Evolutionary conservation across 2,113 vertebrate genomes (phyloP).

Genomic region (Pygoscelis antarcticus): DNA sequence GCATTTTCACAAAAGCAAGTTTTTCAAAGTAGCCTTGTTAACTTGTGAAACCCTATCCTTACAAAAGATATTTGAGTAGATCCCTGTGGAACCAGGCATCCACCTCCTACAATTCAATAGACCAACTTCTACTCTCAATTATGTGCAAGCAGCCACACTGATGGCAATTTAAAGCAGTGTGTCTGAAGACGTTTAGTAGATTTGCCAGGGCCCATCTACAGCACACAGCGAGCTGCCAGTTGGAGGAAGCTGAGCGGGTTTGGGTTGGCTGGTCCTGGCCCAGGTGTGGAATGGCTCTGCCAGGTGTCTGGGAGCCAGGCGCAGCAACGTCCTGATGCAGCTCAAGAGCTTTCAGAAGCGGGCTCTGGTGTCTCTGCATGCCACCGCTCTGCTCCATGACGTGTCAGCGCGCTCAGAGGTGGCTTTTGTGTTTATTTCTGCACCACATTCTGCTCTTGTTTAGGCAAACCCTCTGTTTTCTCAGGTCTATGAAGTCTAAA

Average conservation of each 20-base stretch:
- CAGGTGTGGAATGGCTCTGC: not conserved
- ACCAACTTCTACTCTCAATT: not conserved
- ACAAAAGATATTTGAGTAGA: not conserved
- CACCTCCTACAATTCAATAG: not conserved
- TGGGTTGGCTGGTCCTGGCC: not conserved
- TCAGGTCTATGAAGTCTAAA: not conserved
- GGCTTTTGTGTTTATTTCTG: not conserved
- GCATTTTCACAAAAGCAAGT: slow-evolving; percentile 3
- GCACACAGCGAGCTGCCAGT: not conserved
- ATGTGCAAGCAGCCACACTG: not conserved
- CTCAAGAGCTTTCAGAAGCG: not conserved
- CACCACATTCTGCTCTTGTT: not conserved
- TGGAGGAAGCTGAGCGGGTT: not conserved
- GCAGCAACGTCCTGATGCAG: fast-evolving
- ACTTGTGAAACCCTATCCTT: not conserved
- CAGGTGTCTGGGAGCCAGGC: not conserved
- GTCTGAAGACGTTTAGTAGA: not conserved
- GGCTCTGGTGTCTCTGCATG: not conserved
- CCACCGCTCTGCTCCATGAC: not conserved
- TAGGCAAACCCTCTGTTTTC: not conserved
- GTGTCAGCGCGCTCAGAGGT: not conserved
- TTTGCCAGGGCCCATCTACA: not conserved
- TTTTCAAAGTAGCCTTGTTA: not conserved
- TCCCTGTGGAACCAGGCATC: not conserved
- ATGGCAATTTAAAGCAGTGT: not conserved